A percentile compares a stretch with the other conserved stretches of the same genome.
These are phyloP conservation scores for Tonatia bakeri DNA, from an alignment of 2,113 vertebrate genomes.

Conservation along the genomic window DNA sequence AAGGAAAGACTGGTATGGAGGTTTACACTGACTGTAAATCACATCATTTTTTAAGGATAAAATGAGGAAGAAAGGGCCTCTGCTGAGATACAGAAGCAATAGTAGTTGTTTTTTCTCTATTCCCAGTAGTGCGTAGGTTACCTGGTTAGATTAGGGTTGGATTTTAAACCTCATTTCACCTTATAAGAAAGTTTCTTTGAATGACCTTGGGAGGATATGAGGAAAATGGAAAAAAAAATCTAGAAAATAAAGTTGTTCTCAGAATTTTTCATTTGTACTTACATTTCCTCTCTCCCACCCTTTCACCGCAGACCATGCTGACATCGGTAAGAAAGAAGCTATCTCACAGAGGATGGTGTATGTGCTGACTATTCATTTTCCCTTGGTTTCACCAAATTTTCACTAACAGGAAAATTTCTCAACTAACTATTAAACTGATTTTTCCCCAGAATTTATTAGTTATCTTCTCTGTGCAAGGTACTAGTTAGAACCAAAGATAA, in stretches of 20 bases:
- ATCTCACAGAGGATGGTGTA: neutral
- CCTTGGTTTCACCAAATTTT: neutral
- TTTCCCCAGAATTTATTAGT: neutral
- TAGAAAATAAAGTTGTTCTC: neutral
- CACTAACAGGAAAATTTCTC: neutral
- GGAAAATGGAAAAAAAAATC: neutral
- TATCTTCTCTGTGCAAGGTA: neutral
- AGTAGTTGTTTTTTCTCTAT: too few species aligned
- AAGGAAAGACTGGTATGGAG: neutral
- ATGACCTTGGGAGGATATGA: neutral
- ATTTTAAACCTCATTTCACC: neutral
- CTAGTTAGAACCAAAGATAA: neutral
- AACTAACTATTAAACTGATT: neutral
- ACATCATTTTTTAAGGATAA: neutral
- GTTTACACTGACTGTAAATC: neutral
- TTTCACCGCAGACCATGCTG: neutral
- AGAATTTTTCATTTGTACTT: neutral
- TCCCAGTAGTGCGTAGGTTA: neutral
- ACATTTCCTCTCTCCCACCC: neutral
- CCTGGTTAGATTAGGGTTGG: neutral
- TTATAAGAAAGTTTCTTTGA: neutral
- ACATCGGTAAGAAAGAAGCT: neutral
- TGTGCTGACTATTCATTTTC: neutral
- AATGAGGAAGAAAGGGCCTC: neutral
- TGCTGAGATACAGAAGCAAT: neutral